Base-by-base conservation (phyloP, 2,113 vertebrate genomes). In the Scytalopus superciliaris region DNA sequence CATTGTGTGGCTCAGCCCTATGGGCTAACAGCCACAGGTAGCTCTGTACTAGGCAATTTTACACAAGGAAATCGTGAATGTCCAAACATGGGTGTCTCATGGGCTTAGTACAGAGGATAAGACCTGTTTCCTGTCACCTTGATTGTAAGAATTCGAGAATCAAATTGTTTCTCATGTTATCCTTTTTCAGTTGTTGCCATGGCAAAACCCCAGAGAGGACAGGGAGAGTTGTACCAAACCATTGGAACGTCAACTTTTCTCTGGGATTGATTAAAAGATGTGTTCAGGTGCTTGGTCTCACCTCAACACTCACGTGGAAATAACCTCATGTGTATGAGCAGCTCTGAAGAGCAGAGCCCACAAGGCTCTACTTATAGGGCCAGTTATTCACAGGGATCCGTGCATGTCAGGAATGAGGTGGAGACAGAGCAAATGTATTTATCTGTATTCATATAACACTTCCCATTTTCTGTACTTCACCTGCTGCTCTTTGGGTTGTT, bases 171-270 rank as follows among this genome's bases (percentile, higher is more conserved):
- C 31, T 70, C 3, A 2, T 57, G 27, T 87, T 82, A 67, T 8
- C 24, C 44, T 74, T 88, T 84, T 90, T 50, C 60, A 59, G 49
- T 68, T 90, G 75, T 95, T 94, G 88, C 80, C 68, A 89, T 89
- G 88, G 92, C 76, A 90, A 94, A 94, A 67, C 69, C 39, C 44
- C 17, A 23, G 55, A 77, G 45, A 82, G 31, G 57, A 63, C 0
- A 0, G 17, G 17, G 27, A 14, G 28, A 53, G 12, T 31, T 90
- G 42, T 84, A 63, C n/a, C 50, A 72, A 96, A 53, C 47, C 44
- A 18, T 7, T 63, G 68, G 77, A 91, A 79, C 23, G 79, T 56
- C 59, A 86, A 7, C 22, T 93, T 88, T 95, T 40, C 39, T 47
- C 59, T 88, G 59, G 47, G 33, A 37, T 40, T 70, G 82, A 53